Evolutionary conservation across 2,797 vertebrate species (phyloP).

Genomic region (Benthosema pterotum): DNA sequence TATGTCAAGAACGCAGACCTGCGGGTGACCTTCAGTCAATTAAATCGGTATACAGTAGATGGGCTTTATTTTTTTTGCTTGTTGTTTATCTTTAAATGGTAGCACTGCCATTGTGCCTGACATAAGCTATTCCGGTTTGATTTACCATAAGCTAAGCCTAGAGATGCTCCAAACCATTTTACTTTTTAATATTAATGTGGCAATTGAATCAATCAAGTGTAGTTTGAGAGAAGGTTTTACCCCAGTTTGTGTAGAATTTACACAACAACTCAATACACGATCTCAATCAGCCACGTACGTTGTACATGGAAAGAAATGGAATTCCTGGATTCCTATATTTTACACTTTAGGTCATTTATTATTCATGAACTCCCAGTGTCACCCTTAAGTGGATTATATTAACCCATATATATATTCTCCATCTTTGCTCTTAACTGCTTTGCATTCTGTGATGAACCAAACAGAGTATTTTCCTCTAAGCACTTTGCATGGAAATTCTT

Average conservation of each 20-base stretch:
- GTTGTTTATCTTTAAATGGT: too few relatives aligned
- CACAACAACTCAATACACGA: slow-evolving; percentile 15
- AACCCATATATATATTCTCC: slow-evolving; percentile 56
- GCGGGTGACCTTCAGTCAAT: too few relatives aligned
- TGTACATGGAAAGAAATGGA: slow-evolving; percentile 29
- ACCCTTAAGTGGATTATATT: slow-evolving; percentile 54
- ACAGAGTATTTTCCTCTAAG: slow-evolving; percentile 7
- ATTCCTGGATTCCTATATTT: slow-evolving; percentile 38
- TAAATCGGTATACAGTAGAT: too few relatives aligned
- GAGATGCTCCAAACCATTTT: slow-evolving; percentile 20
- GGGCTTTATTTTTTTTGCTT: too few relatives aligned
- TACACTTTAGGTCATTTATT: slow-evolving; percentile 53
- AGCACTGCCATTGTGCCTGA: too few relatives aligned
- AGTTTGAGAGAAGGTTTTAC: slow-evolving; percentile 5
- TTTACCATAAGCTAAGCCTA: background rate
- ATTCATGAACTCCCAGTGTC: slow-evolving; percentile 59
- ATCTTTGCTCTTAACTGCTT: slow-evolving; percentile 30
- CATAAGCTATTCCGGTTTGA: background rate
- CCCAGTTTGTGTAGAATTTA: slow-evolving; percentile 34
- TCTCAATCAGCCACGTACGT: slow-evolving; percentile 33
- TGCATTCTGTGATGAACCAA: slow-evolving; percentile 22
- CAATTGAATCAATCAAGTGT: slow-evolving; percentile 18
- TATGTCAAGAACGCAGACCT: too few relatives aligned
- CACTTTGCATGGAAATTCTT: slow-evolving; percentile 22
- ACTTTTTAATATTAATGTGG: slow-evolving; percentile 11